Base-by-base conservation (phyloP, 2,797 vertebrate species). In the Spinibarbus caldwelli region DNA sequence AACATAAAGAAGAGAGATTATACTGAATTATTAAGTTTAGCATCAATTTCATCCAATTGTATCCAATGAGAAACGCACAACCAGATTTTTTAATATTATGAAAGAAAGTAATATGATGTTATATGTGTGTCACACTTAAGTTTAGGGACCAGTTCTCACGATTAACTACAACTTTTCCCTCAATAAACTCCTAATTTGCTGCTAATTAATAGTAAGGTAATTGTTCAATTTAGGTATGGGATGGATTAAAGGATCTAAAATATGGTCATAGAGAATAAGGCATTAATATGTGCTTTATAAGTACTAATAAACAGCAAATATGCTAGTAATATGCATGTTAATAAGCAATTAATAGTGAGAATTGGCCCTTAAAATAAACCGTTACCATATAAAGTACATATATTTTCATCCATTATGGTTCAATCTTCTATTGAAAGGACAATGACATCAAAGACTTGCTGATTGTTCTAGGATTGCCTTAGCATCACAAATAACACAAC, bases 1-100 rank as follows among this genome's bases (percentile, higher is more conserved):
- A 86, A 59, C 78, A 85, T 6, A 19, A 47, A 59, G 36, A 59
- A 89, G 15, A 68, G 31, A 68, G 2, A n/a, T 29, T 31, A 66
- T 31, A 45, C 14, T 47, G 11, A 36, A 41, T 62, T 36, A 26
- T 17, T n/a, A 71, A 21, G 43, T 6, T 29, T 5, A 8, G 1
- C 62, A 34, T 3, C 52, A 10, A 1, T 34, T 66, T 4, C 29
- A 66, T 66, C 62, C 15, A 9, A 9, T 34, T 66, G 7, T 43
- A 43, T 76, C 1, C 14, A 73, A 17, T 3, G n/a, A n/a, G n/a
- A n/a, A n/a, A n/a, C n/a, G n/a, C 12, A 43, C 26, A 70, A 7
- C 38, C 38, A 14, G 36, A 43, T n/a, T 43, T n/a, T 67, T 70
- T 2, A 6, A 23, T 12, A 75, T 52, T 75, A 6, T 52, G 8